Conservation (phyloP, 2,113 vertebrate species). For the Triplophysa tibetana region DNA sequence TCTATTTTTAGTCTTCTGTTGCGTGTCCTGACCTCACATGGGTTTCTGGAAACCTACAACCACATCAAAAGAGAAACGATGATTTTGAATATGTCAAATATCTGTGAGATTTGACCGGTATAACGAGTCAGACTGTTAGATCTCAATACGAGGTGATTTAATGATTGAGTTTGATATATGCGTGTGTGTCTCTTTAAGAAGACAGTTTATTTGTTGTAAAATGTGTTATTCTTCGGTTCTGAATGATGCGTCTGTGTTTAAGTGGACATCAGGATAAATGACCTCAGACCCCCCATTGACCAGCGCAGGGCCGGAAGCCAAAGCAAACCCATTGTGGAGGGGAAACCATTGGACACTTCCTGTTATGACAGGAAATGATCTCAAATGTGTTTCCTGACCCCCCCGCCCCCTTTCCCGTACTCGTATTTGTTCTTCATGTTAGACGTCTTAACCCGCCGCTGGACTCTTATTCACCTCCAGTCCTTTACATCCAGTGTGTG, state of each 20-base stretch:
- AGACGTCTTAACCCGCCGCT: background rate
- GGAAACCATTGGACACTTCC: slow-evolving; percentile 87
- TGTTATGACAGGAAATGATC: slow-evolving; percentile 89
- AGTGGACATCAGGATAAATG: slow-evolving; percentile 35
- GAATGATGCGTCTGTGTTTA: slow-evolving; percentile 30
- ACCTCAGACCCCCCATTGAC: slow-evolving; percentile 41
- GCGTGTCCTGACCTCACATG: no score
- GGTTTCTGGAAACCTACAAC: no score
- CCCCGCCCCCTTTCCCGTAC: slow-evolving; percentile 12
- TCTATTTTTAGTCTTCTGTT: no score
- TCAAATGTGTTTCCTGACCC: slow-evolving; percentile 90
- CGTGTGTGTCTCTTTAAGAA: background rate
- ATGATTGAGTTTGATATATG: no score
- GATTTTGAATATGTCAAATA: no score
- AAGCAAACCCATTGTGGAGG: slow-evolving; percentile 81
- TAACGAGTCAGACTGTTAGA: background rate
- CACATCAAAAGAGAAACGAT: no score
- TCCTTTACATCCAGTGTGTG: no score
- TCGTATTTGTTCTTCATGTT: background rate
- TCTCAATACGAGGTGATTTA: background rate
- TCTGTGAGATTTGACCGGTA: no score
- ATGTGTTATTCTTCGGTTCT: background rate
- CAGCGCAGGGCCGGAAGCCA: slow-evolving; percentile 71
- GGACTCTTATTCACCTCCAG: background rate
- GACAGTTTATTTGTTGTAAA: background rate